A percentile compares a stretch with the other conserved stretches of the same genome.
phyloP scores from a whole-genome alignment of 2,113 vertebrate genomes.

The Isurus oxyrinchus region DNA sequence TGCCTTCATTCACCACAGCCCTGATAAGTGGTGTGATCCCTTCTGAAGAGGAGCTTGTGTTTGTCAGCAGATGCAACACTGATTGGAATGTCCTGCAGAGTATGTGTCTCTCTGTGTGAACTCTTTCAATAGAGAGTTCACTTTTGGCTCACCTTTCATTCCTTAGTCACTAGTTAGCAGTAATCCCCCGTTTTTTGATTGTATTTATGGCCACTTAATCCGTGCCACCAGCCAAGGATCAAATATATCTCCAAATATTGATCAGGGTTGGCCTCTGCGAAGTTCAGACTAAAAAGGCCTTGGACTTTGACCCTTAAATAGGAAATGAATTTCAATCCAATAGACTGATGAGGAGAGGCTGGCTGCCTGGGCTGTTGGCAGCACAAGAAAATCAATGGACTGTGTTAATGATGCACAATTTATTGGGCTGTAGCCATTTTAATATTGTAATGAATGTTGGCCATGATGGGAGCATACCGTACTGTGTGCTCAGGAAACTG shows the following conservation, averaged over 20 bases:
- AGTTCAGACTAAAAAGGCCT: slow-evolving; percentile 64
- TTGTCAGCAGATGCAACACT: not conserved
- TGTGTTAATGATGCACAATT: slow-evolving; percentile 79
- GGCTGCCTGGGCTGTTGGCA: slow-evolving; percentile 48
- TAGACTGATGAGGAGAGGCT: slow-evolving; percentile 66
- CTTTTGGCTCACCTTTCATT: not conserved
- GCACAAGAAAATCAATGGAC: slow-evolving; percentile 66
- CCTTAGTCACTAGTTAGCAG: slow-evolving; percentile 40
- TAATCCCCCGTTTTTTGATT: slow-evolving; percentile 41
- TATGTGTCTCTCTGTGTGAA: slow-evolving; percentile 24
- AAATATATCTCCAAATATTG: slow-evolving; percentile 73
- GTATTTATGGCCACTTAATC: slow-evolving; percentile 80
- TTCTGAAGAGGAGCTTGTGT: not conserved
- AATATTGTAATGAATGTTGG: slow-evolving; percentile 81
- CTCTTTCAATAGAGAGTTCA: not conserved
- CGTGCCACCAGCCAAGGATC: slow-evolving; percentile 58
- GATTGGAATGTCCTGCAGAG: not conserved
- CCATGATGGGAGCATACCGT: slow-evolving; percentile 49
- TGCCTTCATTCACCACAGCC: not conserved
- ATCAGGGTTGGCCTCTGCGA: slow-evolving; percentile 73
- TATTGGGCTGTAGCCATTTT: slow-evolving; percentile 79
- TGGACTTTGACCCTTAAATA: slow-evolving; percentile 97
- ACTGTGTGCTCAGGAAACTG: slow-evolving; percentile 9
- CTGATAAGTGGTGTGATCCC: not conserved
- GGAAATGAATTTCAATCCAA: slow-evolving; percentile 97